A percentile compares a stretch with the other conserved stretches of the same genome.
Conservation (phyloP, 2,797 vertebrate species). For the Sebastes itinus region DNA sequence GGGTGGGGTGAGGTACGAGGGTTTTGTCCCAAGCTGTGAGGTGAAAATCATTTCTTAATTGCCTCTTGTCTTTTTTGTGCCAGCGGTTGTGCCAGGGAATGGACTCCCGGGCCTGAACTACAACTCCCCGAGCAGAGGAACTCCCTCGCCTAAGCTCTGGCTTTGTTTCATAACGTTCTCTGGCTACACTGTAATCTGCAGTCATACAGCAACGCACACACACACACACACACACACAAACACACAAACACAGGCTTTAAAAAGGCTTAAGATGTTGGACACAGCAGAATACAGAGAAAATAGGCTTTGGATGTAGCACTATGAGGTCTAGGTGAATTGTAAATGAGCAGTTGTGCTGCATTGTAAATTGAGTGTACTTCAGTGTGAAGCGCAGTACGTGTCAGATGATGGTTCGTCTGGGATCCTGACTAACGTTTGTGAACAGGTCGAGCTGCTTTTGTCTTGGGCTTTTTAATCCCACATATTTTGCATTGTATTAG, state of each 20-base stretch:
- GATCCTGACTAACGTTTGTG: not conserved
- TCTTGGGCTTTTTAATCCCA: not conserved
- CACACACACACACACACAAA: conserved; percentile 1
- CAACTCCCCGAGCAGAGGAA: conserved; percentile 59
- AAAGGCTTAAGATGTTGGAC: conserved; percentile 67
- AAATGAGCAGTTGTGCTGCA: conserved; percentile 38
- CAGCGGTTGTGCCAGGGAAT: conserved; percentile 53
- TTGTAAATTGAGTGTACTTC: conserved; percentile 10
- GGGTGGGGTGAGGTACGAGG: conserved; percentile 23
- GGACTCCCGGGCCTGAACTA: conserved; percentile 41
- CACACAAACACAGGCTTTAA: conserved; percentile 43
- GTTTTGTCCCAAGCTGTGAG: conserved; percentile 63
- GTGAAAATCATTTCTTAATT: conserved; percentile 78
- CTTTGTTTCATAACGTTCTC: conserved; percentile 69
- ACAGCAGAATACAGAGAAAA: conserved; percentile 49
- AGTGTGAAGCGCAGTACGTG: not conserved
- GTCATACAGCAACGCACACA: conserved; percentile 30
- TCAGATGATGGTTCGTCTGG: not conserved
- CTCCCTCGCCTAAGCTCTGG: conserved; percentile 60
- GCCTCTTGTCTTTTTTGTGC: conserved; percentile 47
- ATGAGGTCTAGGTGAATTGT: conserved; percentile 48
- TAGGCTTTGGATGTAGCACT: conserved; percentile 34
- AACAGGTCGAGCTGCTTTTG: not conserved
- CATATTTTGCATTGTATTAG: not conserved
- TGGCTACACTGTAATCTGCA: conserved; percentile 64